Base-by-base conservation (phyloP, 2,888 invertebrate species). In the Pardosa pseudoannulata region DNA sequence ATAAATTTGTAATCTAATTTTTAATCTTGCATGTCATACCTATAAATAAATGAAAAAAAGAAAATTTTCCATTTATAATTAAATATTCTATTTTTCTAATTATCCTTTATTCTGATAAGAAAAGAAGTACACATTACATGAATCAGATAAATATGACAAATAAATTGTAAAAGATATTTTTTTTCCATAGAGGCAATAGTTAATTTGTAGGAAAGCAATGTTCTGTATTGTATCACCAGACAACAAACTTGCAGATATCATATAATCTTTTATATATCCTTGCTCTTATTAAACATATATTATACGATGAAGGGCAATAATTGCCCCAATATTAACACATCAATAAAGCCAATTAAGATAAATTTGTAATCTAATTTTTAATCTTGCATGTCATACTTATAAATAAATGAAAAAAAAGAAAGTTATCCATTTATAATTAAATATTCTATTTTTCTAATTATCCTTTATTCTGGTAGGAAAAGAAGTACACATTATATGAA, bases 321-420 rank as follows among this genome's bases (percentile, higher is more conserved):
- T 89, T 7, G 92, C 91, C 39, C 93, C 93, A 19, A 92, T 89
- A 89, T 93, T 93, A 71, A 92, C 90, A 88, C 91, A 92, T 92
- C 93, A 92, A 89, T 93, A 93, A 87, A 81, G 75, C 89, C 89
- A 88, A 27, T 81, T 88, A 9, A 88, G 78, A 73, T 75, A 88
- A 7, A 76, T 36, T 36, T 87, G 50, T 19, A 88, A 32, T n/a
- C 76, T 68, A 56, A n/a, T n/a, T n/a, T 87, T 68, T 6, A 70
- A 89, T 13, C 91, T 91, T 78, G 90, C 90, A 32, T 89, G 88
- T 62, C 89, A 88, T 23, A 91, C 89, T 91, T 92, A 83, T 16
- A 79, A 88, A 68, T 46, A 6, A 88, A n/a, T 28, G 62, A 62
- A 31, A 65, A 6, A 32, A 32, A 5, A 7, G 1, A 73, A 50